Evolutionary conservation across 2,888 invertebrate genomes (phyloP).

Genomic region (Tribolium freemani): DNA sequence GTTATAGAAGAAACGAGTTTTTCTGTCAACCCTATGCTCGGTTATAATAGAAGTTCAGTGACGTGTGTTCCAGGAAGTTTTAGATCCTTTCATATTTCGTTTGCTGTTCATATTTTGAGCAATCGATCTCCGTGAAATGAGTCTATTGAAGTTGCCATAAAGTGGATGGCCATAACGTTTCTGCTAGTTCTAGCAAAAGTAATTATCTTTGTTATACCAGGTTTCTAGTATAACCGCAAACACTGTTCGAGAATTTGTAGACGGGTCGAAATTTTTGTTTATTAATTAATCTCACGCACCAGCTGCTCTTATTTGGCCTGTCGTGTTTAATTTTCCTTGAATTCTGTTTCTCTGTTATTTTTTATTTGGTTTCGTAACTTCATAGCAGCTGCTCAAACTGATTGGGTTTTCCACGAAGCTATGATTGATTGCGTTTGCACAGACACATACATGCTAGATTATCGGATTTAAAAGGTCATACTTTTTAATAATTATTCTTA

Average conservation of each 20-base stretch:
- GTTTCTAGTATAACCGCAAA: neutral
- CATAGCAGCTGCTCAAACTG: slow-evolving; percentile 34
- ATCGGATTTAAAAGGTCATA: slow-evolving; percentile 24
- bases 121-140: slow-evolving; percentile 34
- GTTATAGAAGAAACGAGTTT: slow-evolving; percentile 28
- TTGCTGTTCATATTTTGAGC: slow-evolving; percentile 35
- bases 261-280: slow-evolving; percentile 25
- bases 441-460: slow-evolving; percentile 28
- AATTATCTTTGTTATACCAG: slow-evolving; percentile 18
- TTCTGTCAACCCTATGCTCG: slow-evolving; percentile 27
- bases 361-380: slow-evolving; percentile 34
- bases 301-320: slow-evolving; percentile 18
- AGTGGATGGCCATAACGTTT: neutral
- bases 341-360: slow-evolving; percentile 21
- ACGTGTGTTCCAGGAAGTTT: slow-evolving; percentile 34
- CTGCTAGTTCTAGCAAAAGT: slow-evolving; percentile 18
- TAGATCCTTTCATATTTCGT: slow-evolving; percentile 31
- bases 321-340: slow-evolving; percentile 32
- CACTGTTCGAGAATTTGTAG: neutral
- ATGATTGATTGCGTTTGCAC: slow-evolving; percentile 46
- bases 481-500: neutral
- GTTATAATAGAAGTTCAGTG: slow-evolving; percentile 39
- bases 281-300: slow-evolving; percentile 32
- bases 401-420: slow-evolving; percentile 37
- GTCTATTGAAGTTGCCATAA: slow-evolving; percentile 29